Base-by-base conservation (phyloP, 2,888 invertebrate species). In the Agrotis ipsilon region DNA sequence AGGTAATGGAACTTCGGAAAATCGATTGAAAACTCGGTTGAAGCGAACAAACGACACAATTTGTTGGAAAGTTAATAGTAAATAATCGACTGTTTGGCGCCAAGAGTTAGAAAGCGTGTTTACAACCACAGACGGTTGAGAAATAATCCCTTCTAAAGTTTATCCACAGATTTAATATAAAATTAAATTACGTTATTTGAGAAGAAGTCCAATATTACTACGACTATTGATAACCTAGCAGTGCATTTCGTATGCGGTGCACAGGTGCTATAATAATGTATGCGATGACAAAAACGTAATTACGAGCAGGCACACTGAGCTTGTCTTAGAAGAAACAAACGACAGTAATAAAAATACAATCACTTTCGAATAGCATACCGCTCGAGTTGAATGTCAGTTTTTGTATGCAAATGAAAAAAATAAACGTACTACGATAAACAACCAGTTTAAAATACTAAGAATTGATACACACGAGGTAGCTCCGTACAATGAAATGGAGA, bases 31-130 rank as follows among this genome's bases (percentile, higher is more conserved):
- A 82, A 71, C 77, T 81, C 66, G 64, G 68, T 82, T 75, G 66
- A 83, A 81, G 69, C 67, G 68, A 79, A 83, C 79, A 82, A 84
- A 82, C 75, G 51, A 66, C 78, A 84, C 80, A 78, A 85, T 84
- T 82, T 84, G 81, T 88, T 88, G 83, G 89, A 89, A 90, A 90
- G 90, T 89, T 86, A 85, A 87, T 86, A 84, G 83, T 82, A 86
- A 87, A 86, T 88, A 88, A 91, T 87, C 78, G 84, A 81, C 82
- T 79, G 84, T 60, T 86, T 74, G 72, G 74, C 74, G 64, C 72
- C 71, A 84, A 75, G 75, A 71, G 58, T 84, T 75, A 78, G 84
- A 84, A 81, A 84, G 78, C 76, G 71, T 69, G 80, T 55, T 74
- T 58, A n/a, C 66, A 80, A 82, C 82, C 81, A 66, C 76, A 79